These are phyloP conservation scores for Dicycla oo DNA, from an alignment of 2,888 invertebrate genomes.

Conservation along the genomic window DNA sequence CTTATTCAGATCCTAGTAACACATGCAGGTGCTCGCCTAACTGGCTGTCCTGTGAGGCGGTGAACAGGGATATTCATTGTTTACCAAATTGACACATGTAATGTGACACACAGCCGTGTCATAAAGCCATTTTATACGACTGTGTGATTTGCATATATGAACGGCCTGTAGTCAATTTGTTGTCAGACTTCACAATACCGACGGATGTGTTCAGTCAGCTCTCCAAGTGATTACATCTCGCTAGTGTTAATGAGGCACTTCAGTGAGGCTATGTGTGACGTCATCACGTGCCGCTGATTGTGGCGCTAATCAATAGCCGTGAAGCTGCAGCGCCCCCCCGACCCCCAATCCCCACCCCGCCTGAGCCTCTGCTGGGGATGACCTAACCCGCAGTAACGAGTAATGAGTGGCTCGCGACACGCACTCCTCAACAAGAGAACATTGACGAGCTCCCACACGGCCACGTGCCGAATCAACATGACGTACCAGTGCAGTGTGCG, in stretches of 20 bases:
- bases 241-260: not conserved
- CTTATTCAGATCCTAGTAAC: too few species aligned
- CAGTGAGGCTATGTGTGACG: conserved; percentile 11
- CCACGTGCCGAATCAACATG: not conserved
- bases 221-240: not conserved
- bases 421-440: conserved; percentile 7
- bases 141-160: not conserved
- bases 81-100: not conserved
- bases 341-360: conserved; percentile 4
- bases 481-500: not conserved
- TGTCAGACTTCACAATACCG: not conserved
- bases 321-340: conserved; percentile 73
- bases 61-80: not conserved
- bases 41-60: not conserved
- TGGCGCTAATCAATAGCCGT: conserved; percentile 82
- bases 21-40: not conserved
- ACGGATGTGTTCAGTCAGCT: not conserved
- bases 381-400: conserved; percentile 4
- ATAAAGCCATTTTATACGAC: not conserved
- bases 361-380: not conserved
- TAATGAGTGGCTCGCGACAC: conserved; percentile 13
- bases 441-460: too few species aligned
- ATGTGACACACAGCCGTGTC: too few species aligned
- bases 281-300: conserved; percentile 49
- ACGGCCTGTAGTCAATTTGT: not conserved